Evolutionary conservation across 2,113 vertebrate species (phyloP).

Genomic region (Vulpes ferrilata): DNA sequence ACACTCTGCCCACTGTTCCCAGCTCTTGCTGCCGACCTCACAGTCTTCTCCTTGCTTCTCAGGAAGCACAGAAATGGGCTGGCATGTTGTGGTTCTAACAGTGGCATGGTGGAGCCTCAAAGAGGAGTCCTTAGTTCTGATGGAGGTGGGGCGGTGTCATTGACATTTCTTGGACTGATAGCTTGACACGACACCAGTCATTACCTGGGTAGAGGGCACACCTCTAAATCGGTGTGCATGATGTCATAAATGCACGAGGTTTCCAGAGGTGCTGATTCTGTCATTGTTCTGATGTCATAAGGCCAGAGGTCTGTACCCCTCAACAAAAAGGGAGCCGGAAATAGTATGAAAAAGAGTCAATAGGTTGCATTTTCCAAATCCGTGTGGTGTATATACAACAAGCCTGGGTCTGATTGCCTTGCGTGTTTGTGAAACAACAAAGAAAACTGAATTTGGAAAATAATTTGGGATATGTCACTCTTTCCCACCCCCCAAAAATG

Average conservation of each 20-base stretch:
- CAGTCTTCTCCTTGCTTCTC: background rate
- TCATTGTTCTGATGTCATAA: background rate
- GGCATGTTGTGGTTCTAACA: no score
- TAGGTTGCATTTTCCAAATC: background rate
- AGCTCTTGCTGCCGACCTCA: rapidly evolving
- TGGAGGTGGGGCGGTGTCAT: background rate
- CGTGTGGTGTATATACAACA: background rate
- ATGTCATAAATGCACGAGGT: background rate
- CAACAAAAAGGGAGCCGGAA: background rate
- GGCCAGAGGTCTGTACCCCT: background rate
- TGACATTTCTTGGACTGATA: background rate
- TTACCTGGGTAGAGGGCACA: background rate
- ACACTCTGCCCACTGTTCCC: background rate
- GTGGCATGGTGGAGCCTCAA: background rate
- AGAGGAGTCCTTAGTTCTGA: background rate
- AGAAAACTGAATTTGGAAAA: background rate
- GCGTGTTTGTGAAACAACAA: background rate
- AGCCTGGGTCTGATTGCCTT: background rate
- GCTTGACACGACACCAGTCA: background rate
- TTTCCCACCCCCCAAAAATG: background rate
- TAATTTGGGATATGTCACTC: background rate
- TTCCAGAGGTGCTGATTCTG: background rate
- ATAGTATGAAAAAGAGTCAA: background rate
- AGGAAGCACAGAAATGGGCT: background rate
- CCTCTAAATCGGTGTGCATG: rapidly evolving